Base-by-base conservation (phyloP, 2,888 invertebrate species). In the Plebejus anna region DNA sequence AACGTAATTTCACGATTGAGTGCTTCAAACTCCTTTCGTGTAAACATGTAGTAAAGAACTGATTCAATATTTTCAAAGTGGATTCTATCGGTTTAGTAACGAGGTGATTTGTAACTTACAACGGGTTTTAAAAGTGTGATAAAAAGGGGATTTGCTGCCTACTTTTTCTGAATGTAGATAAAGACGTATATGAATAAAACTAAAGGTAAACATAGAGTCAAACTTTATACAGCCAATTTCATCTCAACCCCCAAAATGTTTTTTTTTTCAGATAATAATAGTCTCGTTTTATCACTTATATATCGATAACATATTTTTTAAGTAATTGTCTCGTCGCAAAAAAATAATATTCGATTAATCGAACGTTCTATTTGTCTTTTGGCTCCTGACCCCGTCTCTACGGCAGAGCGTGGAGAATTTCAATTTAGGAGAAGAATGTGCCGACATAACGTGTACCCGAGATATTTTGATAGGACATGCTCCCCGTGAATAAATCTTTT, bases 341-440 rank as follows among this genome's bases (percentile, higher is more conserved):
- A 88, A 88, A 88, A 90, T 89, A 82, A 88, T 89, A 90, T 89
- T 88, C 86, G 87, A 90, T 91, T 92, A 91, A 92, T 92, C 91
- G 92, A 92, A 92, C 89, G 89, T 90, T 90, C 89, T 91, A 92
- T 92, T 93, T 92, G 92, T 93, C 93, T 92, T 92, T 90, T 88
- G 89, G 89, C 89, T 90, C 87, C 83, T 88, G 90, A 90, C 90
- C 90, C 89, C 89, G 85, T 89, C 91, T 90, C 87, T 83, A 84
- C 86, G 88, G 91, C 89, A 89, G 89, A 89, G 89, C 90, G 91
- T 90, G 90, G 91, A 94, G 94, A 94, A 94, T 94, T 94, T 94
- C 94, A 94, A 94, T 94, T 94, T 94, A 93, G 89, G 93, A 94
- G 94, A 94, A 94, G 94, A 94, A 94, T 94, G 94, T 89, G 94